Evolutionary conservation across 2,888 invertebrate species (phyloP).

Genomic region (Sphaeridia pumilis): DNA sequence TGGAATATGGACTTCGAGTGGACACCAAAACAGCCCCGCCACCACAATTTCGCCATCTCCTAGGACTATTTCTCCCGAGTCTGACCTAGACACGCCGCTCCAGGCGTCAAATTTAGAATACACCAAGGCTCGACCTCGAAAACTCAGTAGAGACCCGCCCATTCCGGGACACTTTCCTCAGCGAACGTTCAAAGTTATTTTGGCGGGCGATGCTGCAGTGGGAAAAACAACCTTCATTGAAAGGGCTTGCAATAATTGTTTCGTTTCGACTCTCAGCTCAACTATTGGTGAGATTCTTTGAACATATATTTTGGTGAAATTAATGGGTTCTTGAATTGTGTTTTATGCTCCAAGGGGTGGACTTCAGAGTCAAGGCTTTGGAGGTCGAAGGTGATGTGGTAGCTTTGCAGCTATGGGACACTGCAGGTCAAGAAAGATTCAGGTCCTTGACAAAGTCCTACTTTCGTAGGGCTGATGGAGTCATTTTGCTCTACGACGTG

Average conservation of each 20-base stretch:
- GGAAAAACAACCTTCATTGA: constrained; percentile 52
- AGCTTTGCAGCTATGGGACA: constrained; percentile 49
- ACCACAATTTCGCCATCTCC: not conserved
- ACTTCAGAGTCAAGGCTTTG: constrained; percentile 48
- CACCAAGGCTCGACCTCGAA: not conserved
- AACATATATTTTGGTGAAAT: not conserved
- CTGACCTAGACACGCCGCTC: not conserved
- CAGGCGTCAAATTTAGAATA: constrained; percentile 2
- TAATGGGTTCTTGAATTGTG: no score
- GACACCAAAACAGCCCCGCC: not conserved
- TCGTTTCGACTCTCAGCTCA: constrained; percentile 46
- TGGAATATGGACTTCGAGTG: constrained; percentile 22
- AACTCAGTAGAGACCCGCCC: not conserved
- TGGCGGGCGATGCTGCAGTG: constrained; percentile 52
- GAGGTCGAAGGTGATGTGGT: constrained; percentile 45
- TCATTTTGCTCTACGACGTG: constrained; percentile 49
- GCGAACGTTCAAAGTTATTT: constrained; percentile 49
- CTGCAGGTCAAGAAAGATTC: constrained; percentile 48
- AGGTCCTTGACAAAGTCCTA: constrained; percentile 51
- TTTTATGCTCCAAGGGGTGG: constrained; percentile 41
- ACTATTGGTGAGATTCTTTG: constrained; percentile 44
- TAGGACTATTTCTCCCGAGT: not conserved
- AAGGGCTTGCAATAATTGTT: constrained; percentile 48
- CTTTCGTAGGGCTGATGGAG: constrained; percentile 51
- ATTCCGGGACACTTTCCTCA: constrained; percentile 40